These are phyloP conservation scores for Setophaga coronata DNA, from an alignment of 2,113 vertebrate species.

Conservation along the genomic window DNA sequence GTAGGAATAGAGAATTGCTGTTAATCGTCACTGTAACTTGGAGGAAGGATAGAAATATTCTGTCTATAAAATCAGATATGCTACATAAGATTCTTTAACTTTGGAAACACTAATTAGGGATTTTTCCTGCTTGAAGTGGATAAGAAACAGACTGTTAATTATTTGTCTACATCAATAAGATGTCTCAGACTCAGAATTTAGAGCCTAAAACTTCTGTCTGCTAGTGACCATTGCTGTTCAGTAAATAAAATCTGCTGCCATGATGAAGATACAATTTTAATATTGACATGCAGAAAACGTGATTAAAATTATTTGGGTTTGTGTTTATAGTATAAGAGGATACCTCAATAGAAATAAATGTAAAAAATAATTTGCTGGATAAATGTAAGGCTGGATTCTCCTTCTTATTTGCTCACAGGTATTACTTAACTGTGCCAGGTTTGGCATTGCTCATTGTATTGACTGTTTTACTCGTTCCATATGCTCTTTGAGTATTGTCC, in stretches of 20 bases:
- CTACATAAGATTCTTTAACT: not conserved
- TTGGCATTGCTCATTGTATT: not conserved
- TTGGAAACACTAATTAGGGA: not conserved
- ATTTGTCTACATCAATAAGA: not conserved
- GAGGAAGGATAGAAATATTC: not conserved
- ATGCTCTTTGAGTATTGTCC: not conserved
- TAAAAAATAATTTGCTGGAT: not conserved
- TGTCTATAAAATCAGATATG: not conserved
- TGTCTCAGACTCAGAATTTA: not conserved
- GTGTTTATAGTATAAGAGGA: not conserved
- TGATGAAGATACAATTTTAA: not conserved
- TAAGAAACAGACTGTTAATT: not conserved
- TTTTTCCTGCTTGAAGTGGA: not conserved
- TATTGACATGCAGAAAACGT: not conserved
- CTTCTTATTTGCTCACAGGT: not conserved
- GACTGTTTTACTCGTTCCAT: constrained; percentile 4
- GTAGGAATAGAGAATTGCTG: not conserved
- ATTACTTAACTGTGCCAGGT: not conserved
- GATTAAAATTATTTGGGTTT: not conserved
- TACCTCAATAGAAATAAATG: not conserved
- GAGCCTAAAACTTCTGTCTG: not conserved
- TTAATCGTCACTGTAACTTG: not conserved
- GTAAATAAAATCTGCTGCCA: not conserved
- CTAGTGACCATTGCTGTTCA: not conserved
- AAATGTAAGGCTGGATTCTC: not conserved